Base-by-base conservation (phyloP, 1,140 invertebrate genomes). In the Adoxophyes honmai region DNA sequence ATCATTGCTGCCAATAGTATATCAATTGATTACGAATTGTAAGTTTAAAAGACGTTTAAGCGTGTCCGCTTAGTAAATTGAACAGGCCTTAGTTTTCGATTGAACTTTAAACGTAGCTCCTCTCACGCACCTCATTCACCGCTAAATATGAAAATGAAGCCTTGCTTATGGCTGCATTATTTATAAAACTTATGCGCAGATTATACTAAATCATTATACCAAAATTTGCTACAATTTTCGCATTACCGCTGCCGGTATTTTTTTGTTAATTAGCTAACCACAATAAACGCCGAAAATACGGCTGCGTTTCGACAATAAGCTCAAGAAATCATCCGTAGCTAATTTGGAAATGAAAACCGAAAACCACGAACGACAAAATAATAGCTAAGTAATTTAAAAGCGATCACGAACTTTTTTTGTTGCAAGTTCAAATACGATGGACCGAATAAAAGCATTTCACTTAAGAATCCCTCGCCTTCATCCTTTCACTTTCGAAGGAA, bases 351-450 rank as follows among this genome's bases (percentile, higher is more conserved):
- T 10, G 38, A 42, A 60, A 55, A 60, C 36, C 42, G 42, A 61
- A 55, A 51, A 59, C 21, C 34, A 34, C 39, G 28, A 42, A 59
- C 53, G 34, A 54, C 44, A 15, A 53, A 57, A 64, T 60, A 60
- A 64, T 64, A 48, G 55, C 38, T 35, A 21, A 42, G 62, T 64
- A 60, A 60, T 64, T 55, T 59, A 61, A 55, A 66, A 65, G 35
- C 59, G 63, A 61, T 65, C 59, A 55, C 37, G 53, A 34, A 52
- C 42, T 59, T 51, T 62, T 66, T 65, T 60, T 68, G 28, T 60
- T 57, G 16, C 9, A 11, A 34, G 44, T 11, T 35, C 33, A 58
- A 62, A 62, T 62, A 42, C 57, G 42, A 8, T 37, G 15, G n/a
- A 36, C 18, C 42, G n/a, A 48, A 48, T n/a, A 55, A 60, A 56